phyloP scores from a whole-genome alignment of 2,113 vertebrate genomes.

The Limnothrissa miodon region DNA sequence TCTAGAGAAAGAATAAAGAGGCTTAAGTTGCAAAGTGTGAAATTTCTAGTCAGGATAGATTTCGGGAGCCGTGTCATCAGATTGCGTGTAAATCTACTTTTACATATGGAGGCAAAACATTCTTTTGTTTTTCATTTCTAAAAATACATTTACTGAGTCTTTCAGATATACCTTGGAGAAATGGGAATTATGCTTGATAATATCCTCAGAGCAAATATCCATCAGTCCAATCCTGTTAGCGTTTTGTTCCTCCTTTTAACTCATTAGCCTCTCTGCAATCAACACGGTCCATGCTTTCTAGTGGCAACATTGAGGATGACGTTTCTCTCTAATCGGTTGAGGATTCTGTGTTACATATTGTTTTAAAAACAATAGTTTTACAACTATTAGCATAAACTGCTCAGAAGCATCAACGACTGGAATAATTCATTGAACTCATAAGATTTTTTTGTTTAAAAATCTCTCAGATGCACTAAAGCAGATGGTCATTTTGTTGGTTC shows the following conservation, averaged over 20 bases:
- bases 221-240: constrained; percentile 1
- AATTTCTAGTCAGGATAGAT: no score
- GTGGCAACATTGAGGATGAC: background rate
- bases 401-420: background rate
- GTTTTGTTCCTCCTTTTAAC: background rate
- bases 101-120: no score
- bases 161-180: background rate
- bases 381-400: background rate
- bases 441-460: no score
- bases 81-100: no score
- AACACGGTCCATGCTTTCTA: background rate
- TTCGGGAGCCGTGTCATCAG: no score
- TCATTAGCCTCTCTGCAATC: background rate
- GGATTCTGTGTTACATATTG: background rate
- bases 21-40: no score
- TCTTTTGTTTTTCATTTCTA: background rate
- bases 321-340: background rate
- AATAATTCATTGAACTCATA: no score
- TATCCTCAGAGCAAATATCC: background rate
- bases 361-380: background rate
- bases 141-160: background rate
- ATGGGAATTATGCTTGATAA: background rate
- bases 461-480: background rate
- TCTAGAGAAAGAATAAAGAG: no score
- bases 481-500: no score